A percentile compares a stretch with the other conserved stretches of the same genome.
phyloP scores from a whole-genome alignment of 1,140 invertebrate genomes.

The Drosophila mojavensis region DNA sequence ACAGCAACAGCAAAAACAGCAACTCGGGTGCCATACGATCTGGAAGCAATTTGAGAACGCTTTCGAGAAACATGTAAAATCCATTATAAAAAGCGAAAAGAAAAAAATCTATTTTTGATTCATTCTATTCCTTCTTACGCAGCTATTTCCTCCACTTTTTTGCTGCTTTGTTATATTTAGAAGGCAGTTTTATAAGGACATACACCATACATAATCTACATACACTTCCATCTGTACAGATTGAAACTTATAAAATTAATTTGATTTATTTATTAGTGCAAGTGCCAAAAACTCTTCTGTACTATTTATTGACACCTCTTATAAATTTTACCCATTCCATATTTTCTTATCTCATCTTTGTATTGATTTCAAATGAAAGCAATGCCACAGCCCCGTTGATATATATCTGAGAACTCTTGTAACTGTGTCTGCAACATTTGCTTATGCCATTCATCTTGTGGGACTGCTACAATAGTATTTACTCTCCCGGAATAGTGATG shows the following conservation, averaged over 20 bases:
- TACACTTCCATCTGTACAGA: no score
- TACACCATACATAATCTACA: no score
- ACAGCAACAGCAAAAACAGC: not conserved
- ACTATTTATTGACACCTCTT: no score
- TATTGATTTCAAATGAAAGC: not conserved
- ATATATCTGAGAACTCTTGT: not conserved
- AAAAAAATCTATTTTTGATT: constrained; percentile 81
- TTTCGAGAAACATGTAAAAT: constrained; percentile 78
- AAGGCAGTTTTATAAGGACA: not conserved
- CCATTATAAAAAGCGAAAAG: constrained; percentile 76
- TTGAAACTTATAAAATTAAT: no score
- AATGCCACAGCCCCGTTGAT: not conserved
- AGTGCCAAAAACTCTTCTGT: no score
- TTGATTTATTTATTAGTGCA: no score
- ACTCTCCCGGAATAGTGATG: constrained; percentile 27
- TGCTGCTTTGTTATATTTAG: not conserved
- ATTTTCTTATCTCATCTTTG: not conserved
- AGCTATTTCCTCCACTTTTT: constrained; percentile 30
- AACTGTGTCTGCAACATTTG: constrained; percentile 15
- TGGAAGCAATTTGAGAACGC: constrained; percentile 37
- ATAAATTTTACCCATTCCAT: no score
- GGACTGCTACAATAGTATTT: constrained; percentile 60
- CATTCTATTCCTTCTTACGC: constrained; percentile 47
- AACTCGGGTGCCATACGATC: constrained; percentile 10
- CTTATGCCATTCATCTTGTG: constrained; percentile 24